Base-by-base conservation (phyloP, 2,797 vertebrate species). In the Meda fulgida region DNA sequence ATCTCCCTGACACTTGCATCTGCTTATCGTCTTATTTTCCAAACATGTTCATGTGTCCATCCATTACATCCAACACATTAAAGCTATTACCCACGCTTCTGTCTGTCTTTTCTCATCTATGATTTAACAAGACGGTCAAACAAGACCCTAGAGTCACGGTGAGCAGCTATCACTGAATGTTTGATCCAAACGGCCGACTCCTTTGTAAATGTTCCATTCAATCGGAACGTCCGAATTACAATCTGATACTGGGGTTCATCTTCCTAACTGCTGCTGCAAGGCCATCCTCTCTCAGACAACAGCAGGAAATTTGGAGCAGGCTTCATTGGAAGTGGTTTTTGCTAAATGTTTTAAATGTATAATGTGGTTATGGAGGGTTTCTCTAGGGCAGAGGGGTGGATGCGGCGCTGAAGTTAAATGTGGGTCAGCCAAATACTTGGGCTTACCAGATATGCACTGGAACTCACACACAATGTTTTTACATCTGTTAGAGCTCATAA, bases 301-400 rank as follows among this genome's bases (percentile, higher is more conserved):
- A 90, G 63, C 86, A 76, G 87, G 85, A 92, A 93, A 93, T 91
- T 84, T 84, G 83, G 72, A 92, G 88, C 92, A 94, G 92, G 90
- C 90, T 91, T 83, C 36, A 80, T 34, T 58, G 81, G 81, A 85
- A 81, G 40, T 83, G 80, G 65, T 78, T 75, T 87, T 87, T 87
- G 5, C 60, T 0, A 83, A 46, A 84, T 85, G 51, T 78, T 87
- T 80, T 67, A 70, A 81, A 85, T 67, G 65, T 80, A 76, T 73
- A 88, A 86, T 85, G 81, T 43, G 77, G 38, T 69, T 86, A 60
- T 71, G 40, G 71, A 66, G 79, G 87, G 76, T 83, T 91, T 80
- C 87, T 73, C 40, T 43, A 82, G 65, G 87, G 76, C 82, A 88
- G 70, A 81, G 38, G 53, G 71, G 72, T 70, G 84, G 86, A 85